Conservation (phyloP, 2,797 vertebrate species). For the Allobates femoralis region DNA sequence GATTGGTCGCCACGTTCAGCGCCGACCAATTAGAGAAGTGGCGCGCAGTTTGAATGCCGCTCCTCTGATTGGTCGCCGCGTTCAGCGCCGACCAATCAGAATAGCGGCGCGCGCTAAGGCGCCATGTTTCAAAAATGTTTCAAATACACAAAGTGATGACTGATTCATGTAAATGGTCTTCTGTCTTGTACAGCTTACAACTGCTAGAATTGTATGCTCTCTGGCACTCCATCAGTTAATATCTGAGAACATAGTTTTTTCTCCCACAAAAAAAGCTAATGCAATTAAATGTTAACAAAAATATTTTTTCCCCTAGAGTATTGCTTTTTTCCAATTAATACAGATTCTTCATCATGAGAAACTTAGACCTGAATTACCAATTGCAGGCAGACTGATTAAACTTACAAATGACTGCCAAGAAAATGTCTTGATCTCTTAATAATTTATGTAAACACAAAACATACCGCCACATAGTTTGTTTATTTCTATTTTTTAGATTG, state of each 20-base stretch:
- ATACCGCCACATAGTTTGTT: constrained; percentile 46
- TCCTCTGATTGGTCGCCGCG: too few relatives aligned
- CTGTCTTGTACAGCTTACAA: not conserved
- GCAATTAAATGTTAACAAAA: constrained; percentile 47
- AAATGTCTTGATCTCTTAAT: constrained; percentile 62
- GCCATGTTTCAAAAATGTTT: too few relatives aligned
- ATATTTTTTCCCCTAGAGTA: constrained; percentile 31
- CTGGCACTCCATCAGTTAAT: constrained; percentile 31
- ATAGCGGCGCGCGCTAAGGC: too few relatives aligned
- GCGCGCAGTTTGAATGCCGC: too few relatives aligned
- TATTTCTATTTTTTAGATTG: constrained; percentile 49
- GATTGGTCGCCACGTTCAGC: too few relatives aligned
- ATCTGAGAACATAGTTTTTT: constrained; percentile 27
- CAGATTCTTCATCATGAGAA: constrained; percentile 61
- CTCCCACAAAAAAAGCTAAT: constrained; percentile 52
- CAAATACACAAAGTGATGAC: not conserved
- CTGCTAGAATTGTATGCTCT: not conserved
- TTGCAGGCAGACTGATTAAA: constrained; percentile 53
- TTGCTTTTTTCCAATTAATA: constrained; percentile 59
- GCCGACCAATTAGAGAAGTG: too few relatives aligned
- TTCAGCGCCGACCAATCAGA: too few relatives aligned
- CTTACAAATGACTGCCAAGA: constrained; percentile 52
- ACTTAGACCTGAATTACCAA: constrained; percentile 52
- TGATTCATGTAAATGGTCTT: not conserved
- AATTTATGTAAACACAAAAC: constrained; percentile 60